phyloP scores from a whole-genome alignment of 2,113 vertebrate genomes.

The Cephalopterus ornatus region DNA sequence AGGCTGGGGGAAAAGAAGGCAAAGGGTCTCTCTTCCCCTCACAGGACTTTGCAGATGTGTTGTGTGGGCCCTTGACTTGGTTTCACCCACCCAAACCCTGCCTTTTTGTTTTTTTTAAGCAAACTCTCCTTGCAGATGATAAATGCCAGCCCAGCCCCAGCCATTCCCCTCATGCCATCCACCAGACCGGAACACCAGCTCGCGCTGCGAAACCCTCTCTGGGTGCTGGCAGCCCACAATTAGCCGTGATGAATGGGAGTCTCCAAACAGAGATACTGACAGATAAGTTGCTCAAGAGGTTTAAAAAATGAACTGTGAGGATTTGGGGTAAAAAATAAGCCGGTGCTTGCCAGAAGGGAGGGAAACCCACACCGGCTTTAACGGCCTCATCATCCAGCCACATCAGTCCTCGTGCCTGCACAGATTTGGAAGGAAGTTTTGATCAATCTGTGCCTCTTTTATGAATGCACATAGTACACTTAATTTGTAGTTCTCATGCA shows the following conservation, averaged over 20 bases:
- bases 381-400: not conserved
- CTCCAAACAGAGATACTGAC: constrained; percentile 23
- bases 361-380: not conserved
- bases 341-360: not conserved
- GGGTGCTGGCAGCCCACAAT: constrained; percentile 34
- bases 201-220: not conserved
- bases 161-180: constrained; percentile 48
- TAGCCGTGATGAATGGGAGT: not conserved
- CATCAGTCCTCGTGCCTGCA: not conserved
- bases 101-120: not conserved
- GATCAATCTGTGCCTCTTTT: not conserved
- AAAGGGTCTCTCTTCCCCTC: not conserved
- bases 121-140: not conserved
- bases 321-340: not conserved
- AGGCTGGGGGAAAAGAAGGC: not conserved
- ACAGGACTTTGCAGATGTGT: not conserved
- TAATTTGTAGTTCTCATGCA: not conserved
- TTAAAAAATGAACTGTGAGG: not conserved
- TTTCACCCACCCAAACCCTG: not conserved
- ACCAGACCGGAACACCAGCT: constrained; percentile 29
- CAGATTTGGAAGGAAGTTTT: not conserved
- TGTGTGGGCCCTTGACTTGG: not conserved
- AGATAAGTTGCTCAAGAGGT: not conserved
- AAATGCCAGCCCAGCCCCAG: constrained; percentile 1
- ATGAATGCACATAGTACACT: not conserved